Base-by-base conservation (phyloP, 2,797 vertebrate species). In the Alfaro cultratus region DNA sequence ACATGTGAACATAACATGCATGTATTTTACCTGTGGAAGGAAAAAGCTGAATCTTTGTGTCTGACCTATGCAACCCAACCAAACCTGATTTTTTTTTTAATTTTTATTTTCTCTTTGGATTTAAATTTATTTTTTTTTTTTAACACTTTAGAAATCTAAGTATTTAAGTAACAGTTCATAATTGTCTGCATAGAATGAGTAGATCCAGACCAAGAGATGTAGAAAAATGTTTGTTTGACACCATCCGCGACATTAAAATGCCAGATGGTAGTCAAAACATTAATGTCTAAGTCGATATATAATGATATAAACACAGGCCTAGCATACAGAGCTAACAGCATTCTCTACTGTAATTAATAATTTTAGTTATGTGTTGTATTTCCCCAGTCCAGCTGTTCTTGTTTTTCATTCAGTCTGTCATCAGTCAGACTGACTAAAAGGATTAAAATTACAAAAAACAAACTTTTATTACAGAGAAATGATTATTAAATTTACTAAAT, bases 291-390 rank as follows among this genome's bases (percentile, higher is more conserved):
- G 29, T 9, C 23, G 2, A 64, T 64, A 18, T 64, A 60, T 64
- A 64, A 34, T 64, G 4, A 64, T 64, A 64, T 64, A 64, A 64
- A 60, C n/a, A 60, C 55, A 31, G n/a, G 5, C n/a, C n/a, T 29
- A 13, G n/a, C n/a, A 60, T 31, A 6, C 11, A 60, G n/a, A 29
- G 13, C n/a, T 60, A 60, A 31, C n/a, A 6, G 4, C 55, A 31
- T 31, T 31, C 55, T 29, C 55, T 29, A 2, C 55, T 60, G n/a
- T 60, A 13, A 60, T 29, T 60, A 60, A 60, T 60, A 29, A 60
- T 60, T 60, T 15, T 60, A 60, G n/a, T 60, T 60, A 60, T 60
- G 55, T 60, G 55, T 60, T 60, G 55, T 13, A 57, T 60, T 60
- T 60, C n/a, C 55, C n/a, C 55, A 31, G 55, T 29, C 53, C 53